Evolutionary conservation across 2,113 vertebrate species (phyloP).

Genomic region (Clinocottus analis): DNA sequence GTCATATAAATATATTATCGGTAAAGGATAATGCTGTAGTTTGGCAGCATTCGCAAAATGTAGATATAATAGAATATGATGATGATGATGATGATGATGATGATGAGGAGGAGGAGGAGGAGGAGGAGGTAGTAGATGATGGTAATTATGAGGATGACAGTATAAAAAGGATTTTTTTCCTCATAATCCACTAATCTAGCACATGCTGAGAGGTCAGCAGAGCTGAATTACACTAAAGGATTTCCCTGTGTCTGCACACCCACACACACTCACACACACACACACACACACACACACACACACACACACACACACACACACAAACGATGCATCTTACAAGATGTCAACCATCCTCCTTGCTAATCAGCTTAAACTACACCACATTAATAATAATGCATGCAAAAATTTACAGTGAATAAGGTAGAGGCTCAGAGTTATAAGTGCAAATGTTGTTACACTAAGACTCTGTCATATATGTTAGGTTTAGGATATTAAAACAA

Average conservation of each 20-base stretch:
- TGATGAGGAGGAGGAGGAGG: conserved; percentile 13
- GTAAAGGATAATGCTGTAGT: too few species aligned
- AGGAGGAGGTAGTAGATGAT: not conserved
- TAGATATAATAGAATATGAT: too few species aligned
- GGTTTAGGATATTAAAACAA: not conserved
- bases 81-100: too few species aligned
- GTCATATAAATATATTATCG: too few species aligned
- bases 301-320: not conserved
- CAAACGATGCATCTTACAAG: not conserved
- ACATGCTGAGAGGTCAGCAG: conserved; percentile 54
- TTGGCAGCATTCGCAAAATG: too few species aligned
- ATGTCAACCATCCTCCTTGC: not conserved
- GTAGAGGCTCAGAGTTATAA: conserved; percentile 27
- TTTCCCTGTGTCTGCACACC: not conserved
- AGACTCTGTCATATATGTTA: conserved; percentile 3
- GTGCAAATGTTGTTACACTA: conserved; percentile 37
- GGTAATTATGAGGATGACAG: conserved; percentile 18
- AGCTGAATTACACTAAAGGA: conserved; percentile 42
- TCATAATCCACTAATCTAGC: conserved; percentile 57
- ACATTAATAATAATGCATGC: too few species aligned
- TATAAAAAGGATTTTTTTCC: conserved; percentile 4
- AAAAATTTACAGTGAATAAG: conserved; percentile 10
- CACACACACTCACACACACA: conserved; percentile 13
- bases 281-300: conserved; percentile 9
- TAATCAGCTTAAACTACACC: conserved; percentile 49